Conservation (phyloP, 2,888 invertebrate species). For the Athetis lepigone region DNA sequence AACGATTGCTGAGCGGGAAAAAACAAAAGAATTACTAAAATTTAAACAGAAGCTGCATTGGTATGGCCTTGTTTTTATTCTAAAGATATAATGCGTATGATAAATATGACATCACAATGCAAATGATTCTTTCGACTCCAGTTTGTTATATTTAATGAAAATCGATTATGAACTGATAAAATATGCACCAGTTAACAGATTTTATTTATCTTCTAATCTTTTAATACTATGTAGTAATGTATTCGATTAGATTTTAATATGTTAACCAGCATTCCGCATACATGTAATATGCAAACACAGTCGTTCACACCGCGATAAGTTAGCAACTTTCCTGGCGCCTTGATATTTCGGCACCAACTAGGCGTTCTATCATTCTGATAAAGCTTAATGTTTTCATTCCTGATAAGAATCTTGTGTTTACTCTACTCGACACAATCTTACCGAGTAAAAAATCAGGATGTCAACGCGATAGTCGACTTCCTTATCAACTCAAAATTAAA, state of each 20-base stretch:
- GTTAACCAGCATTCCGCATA: constrained; percentile 27
- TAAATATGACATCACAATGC: no score
- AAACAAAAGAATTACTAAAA: no score
- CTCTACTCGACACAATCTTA: constrained; percentile 79
- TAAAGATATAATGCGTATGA: no score
- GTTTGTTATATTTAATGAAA: no score
- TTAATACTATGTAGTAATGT: constrained; percentile 8
- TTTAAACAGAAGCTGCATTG: no score
- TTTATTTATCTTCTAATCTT: constrained; percentile 19
- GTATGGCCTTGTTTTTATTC: no score
- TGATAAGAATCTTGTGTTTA: constrained; percentile 84
- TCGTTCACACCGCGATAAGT: constrained; percentile 48
- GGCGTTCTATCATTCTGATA: constrained; percentile 80
- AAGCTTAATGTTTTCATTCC: constrained; percentile 75
- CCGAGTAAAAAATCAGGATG: constrained; percentile 84
- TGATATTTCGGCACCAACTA: constrained; percentile 57
- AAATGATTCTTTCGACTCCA: no score
- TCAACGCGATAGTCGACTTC: constrained; percentile 73
- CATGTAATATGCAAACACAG: constrained; percentile 36
- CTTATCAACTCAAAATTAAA: constrained; percentile 68
- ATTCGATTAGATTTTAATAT: constrained; percentile 20
- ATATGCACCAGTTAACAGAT: background rate
- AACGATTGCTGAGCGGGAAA: no score
- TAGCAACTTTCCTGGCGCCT: constrained; percentile 34
- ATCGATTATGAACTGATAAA: no score